These are phyloP conservation scores for Rotaria macrura DNA, from an alignment of 2,888 invertebrate species.

Conservation along the genomic window DNA sequence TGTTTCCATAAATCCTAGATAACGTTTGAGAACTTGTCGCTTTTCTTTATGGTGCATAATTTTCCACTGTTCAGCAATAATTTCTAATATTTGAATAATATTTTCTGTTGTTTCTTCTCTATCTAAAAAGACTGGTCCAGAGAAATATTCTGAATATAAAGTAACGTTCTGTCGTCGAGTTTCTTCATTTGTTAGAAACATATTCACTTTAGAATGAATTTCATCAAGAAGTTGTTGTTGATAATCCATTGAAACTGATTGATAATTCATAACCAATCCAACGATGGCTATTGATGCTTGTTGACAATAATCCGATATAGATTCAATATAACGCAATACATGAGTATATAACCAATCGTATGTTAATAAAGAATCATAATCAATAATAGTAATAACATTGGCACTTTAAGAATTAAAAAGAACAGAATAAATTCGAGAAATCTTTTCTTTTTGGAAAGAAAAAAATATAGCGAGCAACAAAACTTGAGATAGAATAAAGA, in stretches of 20 bases:
- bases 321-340: conserved; percentile 16
- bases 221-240: neutral
- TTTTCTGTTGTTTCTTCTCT: neutral
- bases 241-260: neutral
- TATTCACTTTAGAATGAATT: neutral
- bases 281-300: neutral
- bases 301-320: neutral
- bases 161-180: neutral
- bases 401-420: neutral
- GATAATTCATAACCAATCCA: neutral
- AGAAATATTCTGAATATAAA: neutral
- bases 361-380: neutral
- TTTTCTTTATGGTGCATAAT: neutral
- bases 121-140: neutral
- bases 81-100: neutral
- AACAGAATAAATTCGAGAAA: too few species aligned
- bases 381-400: neutral
- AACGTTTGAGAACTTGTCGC: neutral
- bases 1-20: neutral
- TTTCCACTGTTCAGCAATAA: neutral
- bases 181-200: conserved; percentile 5
- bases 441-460: too few species aligned
- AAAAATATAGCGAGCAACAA: too few species aligned
- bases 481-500: too few species aligned
- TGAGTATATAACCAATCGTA: neutral